These are phyloP conservation scores for Mimas tiliae DNA, from an alignment of 2,888 invertebrate species.

Conservation along the genomic window DNA sequence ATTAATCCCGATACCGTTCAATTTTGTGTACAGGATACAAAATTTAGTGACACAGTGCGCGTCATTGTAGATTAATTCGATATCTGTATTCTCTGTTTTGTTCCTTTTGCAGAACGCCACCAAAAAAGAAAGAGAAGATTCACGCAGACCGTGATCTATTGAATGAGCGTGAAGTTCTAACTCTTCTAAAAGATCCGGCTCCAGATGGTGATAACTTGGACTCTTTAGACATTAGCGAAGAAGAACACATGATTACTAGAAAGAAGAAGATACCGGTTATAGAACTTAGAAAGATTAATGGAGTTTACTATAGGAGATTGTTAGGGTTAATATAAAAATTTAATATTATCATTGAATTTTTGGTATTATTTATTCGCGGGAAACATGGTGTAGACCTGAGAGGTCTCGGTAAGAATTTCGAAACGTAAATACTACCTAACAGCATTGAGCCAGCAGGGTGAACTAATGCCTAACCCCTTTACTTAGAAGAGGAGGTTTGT, in stretches of 20 bases:
- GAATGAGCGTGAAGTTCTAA: constrained; percentile 46
- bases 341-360: too few species aligned
- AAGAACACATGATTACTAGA: constrained; percentile 24
- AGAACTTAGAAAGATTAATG: constrained; percentile 56
- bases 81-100: too few species aligned
- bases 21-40: too few species aligned
- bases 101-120: constrained; percentile 11
- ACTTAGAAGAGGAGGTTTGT: too few species aligned
- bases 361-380: too few species aligned
- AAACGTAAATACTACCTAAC: too few species aligned
- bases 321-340: constrained; percentile 39
- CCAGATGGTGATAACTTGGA: constrained; percentile 63
- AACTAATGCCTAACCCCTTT: too few species aligned
- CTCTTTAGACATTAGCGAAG: constrained; percentile 41
- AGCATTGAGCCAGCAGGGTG: too few species aligned
- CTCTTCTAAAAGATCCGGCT: constrained; percentile 49
- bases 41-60: too few species aligned
- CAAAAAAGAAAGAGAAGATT: neutral
- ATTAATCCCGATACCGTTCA: too few species aligned
- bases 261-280: constrained; percentile 42
- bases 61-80: too few species aligned
- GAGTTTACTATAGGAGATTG: constrained; percentile 53
- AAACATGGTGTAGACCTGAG: neutral
- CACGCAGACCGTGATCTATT: constrained; percentile 28
- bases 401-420: neutral